Evolutionary conservation across 2,888 invertebrate genomes (phyloP), one percentile per base, ranked within the genome.

Genomic region (Podotricha telesiphe): DNA sequence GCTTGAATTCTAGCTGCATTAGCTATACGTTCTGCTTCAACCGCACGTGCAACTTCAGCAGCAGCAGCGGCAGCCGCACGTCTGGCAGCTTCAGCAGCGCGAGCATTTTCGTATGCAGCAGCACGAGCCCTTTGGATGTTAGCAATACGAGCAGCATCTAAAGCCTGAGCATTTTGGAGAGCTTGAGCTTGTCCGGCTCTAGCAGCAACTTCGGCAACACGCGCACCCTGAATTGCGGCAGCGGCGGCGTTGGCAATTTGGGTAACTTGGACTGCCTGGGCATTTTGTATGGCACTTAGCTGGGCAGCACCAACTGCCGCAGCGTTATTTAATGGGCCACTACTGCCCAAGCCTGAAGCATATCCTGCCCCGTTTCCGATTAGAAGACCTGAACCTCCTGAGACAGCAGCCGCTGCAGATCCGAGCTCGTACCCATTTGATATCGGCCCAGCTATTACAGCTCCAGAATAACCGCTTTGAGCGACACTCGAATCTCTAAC

Each of bases 271-370:
- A 85, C 90, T 13, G 92, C 92, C 68, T 91, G 92, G 0, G 92
- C 91, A 77, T 91, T 91, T 73, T 92, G 91, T 74, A 91, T 91
- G 47, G 91, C 91, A 70, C 88, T 90, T 56, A 92, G 87, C 64
- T 91, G 92, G 45, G 92, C 89, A 15, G 90, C 91, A 13, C 91
- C 91, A 1, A 83, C 90, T 4, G 90, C 86, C 10, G 85, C 92
- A 2, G 91, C 92, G 68, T 84, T 88, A 79, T 91, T 91, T 34
- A 92, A 82, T 0, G 88, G 89, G 17, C 80, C 80, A 48, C 73
- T 70, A 2, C 77, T 78, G 1, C 70, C 69, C 15, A 72, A 17
- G 0, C 61, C 70, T 0, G 65, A 50, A 28, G 62, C 72, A 10
- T 65, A 13, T 3, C 58, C 68, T 5, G 53, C 19, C 28, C 66